A percentile compares a stretch with the other conserved stretches of the same genome.
Conservation (phyloP, 1,140 invertebrate species). For the Drosophila kepulauana region DNA sequence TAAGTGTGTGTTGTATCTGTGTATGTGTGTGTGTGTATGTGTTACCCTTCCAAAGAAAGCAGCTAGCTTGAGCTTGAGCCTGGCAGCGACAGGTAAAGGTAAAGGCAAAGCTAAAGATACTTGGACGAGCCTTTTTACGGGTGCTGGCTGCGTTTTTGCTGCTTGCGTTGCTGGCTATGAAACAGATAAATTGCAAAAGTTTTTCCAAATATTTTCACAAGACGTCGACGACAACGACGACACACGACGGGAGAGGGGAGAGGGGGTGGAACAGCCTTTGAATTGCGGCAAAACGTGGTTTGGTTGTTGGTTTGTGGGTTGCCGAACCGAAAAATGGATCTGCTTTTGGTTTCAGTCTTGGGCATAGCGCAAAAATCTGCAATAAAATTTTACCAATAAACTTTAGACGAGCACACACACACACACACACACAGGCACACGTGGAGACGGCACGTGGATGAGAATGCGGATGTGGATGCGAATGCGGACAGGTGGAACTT, state of each 20-base stretch:
- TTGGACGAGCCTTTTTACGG: constrained; percentile 45
- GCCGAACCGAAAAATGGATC: constrained; percentile 33
- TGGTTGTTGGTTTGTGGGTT: constrained; percentile 20
- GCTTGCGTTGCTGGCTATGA: constrained; percentile 70
- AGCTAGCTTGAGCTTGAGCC: constrained; percentile 24
- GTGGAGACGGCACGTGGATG: constrained; percentile 36
- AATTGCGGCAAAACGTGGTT: constrained; percentile 18
- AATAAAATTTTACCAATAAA: constrained; percentile 84
- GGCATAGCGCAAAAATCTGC: constrained; percentile 73
- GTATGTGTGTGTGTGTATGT: neutral
- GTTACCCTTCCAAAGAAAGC: neutral
- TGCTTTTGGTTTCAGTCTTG: neutral
- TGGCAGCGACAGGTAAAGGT: constrained; percentile 69
- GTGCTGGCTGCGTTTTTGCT: constrained; percentile 43
- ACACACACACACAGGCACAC: too few relatives aligned
- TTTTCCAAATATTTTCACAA: constrained; percentile 83
- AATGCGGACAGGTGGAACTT: constrained; percentile 76
- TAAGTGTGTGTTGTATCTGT: neutral
- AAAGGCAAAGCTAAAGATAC: constrained; percentile 57
- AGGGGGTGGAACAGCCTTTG: neutral
- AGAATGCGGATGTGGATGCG: constrained; percentile 32
- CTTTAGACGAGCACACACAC: constrained; percentile 66
- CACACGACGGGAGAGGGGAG: neutral
- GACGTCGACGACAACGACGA: constrained; percentile 61
- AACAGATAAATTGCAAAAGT: constrained; percentile 83